These are phyloP conservation scores for Thunnus albacares DNA, from an alignment of 2,797 vertebrate genomes.

Conservation along the genomic window DNA sequence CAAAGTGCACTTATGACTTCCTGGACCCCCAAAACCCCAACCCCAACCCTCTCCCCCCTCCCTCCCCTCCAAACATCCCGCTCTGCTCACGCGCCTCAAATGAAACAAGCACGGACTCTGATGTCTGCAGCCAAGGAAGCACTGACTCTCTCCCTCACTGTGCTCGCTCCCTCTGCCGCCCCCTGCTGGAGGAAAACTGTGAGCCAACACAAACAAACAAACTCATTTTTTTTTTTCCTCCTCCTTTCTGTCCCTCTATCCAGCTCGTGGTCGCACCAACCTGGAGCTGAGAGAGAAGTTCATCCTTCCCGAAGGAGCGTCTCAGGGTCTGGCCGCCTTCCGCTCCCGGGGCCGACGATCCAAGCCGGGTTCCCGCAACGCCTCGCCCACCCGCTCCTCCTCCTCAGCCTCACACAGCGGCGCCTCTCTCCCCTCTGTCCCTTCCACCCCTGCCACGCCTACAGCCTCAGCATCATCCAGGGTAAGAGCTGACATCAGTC, in stretches of 20 bases:
- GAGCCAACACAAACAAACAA: not conserved
- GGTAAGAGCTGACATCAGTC: conserved; percentile 77
- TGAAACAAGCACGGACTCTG: conserved; percentile 65
- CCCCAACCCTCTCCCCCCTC: not conserved
- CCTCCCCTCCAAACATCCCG: conserved; percentile 27
- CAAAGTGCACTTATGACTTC: conserved; percentile 49
- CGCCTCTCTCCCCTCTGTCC: conserved; percentile 94
- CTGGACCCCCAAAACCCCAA: not conserved
- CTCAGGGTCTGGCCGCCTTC: conserved; percentile 95
- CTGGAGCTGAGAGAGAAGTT: conserved; percentile 98
- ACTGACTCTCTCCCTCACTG: conserved; percentile 74
- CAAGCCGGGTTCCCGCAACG: conserved; percentile 95
- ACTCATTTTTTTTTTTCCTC: not conserved
- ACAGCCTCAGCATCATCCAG: conserved; percentile 93
- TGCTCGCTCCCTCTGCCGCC: conserved; percentile 77
- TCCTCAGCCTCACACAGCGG: conserved; percentile 98
- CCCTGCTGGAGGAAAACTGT: conserved; percentile 52
- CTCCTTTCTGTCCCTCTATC: conserved; percentile 16
- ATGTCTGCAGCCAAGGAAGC: conserved; percentile 74
- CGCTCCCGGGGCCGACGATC: conserved; percentile 94
- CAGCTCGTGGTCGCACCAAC: conserved; percentile 97
- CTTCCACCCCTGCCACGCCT: conserved; percentile 93
- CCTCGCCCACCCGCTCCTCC: conserved; percentile 95
- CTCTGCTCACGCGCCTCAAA: conserved; percentile 60
- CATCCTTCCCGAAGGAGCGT: conserved; percentile 95